Percentiles rank a stretch among this genome's conserved stretches.
phyloP scores from a whole-genome alignment of 1,140 invertebrate species.

The Bombus balteatus region DNA sequence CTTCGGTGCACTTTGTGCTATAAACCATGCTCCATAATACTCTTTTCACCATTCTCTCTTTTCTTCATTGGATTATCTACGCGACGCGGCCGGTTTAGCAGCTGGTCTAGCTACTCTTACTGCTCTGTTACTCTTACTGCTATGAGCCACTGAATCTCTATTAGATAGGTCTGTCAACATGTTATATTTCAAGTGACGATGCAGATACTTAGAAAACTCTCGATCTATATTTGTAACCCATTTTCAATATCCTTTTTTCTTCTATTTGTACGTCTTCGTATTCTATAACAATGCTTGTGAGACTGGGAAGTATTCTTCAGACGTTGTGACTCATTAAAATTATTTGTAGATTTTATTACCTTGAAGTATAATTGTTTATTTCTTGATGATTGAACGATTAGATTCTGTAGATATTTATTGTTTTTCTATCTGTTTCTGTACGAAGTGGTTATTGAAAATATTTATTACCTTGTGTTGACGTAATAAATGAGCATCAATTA shows the following conservation, averaged over 20 bases:
- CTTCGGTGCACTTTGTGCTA: conserved; percentile 63
- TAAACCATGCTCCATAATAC: conserved; percentile 72
- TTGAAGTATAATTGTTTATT: no score
- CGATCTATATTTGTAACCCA: conserved; percentile 11
- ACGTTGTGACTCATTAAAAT: no score
- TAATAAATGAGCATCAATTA: background rate
- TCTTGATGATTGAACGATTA: no score
- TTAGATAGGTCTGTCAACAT: conserved; percentile 69
- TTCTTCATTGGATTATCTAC: conserved; percentile 25
- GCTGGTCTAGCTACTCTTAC: conserved; percentile 42
- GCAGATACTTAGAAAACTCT: conserved; percentile 11
- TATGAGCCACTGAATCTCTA: conserved; percentile 66
- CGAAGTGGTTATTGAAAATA: background rate
- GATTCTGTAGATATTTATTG: background rate
- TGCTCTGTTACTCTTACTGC: conserved; percentile 29
- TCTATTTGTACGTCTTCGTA: background rate
- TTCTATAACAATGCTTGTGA: no score
- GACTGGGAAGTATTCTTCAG: no score
- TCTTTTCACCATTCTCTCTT: conserved; percentile 36
- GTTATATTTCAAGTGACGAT: conserved; percentile 62
- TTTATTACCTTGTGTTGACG: background rate
- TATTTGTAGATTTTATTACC: no score
- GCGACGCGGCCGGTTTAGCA: background rate
- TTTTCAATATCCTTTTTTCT: background rate
- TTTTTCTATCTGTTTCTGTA: background rate